Evolutionary conservation across 2,888 invertebrate species (phyloP).

Genomic region (Clivina fossor): DNA sequence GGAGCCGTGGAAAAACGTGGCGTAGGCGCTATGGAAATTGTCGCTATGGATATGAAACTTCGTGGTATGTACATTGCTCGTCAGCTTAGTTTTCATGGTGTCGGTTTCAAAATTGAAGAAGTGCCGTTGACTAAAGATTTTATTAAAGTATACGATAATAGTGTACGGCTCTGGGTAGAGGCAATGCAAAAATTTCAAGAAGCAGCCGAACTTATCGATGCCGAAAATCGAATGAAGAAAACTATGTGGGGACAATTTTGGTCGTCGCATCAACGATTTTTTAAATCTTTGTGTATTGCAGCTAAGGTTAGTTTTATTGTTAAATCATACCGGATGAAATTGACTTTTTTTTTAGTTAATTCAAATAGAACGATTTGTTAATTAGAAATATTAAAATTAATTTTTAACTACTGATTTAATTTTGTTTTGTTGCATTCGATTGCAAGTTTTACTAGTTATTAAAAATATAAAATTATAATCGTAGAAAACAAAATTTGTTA

Average conservation of each 20-base stretch:
- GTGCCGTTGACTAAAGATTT: slow-evolving; percentile 87
- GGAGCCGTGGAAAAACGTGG: slow-evolving; percentile 96
- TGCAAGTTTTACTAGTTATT: too few species aligned
- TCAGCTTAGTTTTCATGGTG: slow-evolving; percentile 97
- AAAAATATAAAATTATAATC: too few species aligned
- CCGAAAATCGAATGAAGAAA: slow-evolving; percentile 92
- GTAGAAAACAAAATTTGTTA: too few species aligned
- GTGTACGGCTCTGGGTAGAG: slow-evolving; percentile 95
- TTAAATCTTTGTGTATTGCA: slow-evolving; percentile 95
- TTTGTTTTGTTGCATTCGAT: too few species aligned
- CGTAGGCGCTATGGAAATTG: slow-evolving; percentile 99
- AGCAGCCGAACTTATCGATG: slow-evolving; percentile 91
- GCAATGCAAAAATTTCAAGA: slow-evolving; percentile 96
- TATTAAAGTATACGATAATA: slow-evolving; percentile 87
- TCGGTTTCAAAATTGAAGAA: slow-evolving; percentile 96
- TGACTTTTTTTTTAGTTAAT: too few species aligned
- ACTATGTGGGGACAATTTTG: slow-evolving; percentile 99
- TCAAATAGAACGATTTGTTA: too few species aligned
- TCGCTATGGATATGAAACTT: slow-evolving; percentile 99
- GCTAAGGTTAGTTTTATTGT: slow-evolving; percentile 82
- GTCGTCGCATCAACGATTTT: slow-evolving; percentile 98
- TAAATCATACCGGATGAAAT: too few species aligned
- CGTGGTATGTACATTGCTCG: slow-evolving; percentile 99
- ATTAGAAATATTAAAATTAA: too few species aligned
- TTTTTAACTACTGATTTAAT: too few species aligned